Conservation (phyloP, 2,797 vertebrate genomes). For the Neomorphus geoffroyi region DNA sequence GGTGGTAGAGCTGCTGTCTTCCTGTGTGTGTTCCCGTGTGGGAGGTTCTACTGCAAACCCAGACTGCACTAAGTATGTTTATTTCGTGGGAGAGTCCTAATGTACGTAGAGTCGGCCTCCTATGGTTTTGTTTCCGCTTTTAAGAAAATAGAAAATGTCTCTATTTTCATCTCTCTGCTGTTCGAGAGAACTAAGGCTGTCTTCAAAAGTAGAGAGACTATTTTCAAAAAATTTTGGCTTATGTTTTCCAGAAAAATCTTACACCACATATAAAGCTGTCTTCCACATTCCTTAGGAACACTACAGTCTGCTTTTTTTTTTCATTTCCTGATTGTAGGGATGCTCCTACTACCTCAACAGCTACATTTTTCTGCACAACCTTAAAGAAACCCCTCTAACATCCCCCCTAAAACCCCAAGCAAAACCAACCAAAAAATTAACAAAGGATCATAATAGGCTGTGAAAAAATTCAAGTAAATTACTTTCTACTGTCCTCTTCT, state of each 20-base stretch:
- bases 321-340: background rate
- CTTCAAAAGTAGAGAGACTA: background rate
- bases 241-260: background rate
- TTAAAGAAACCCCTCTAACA: background rate
- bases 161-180: background rate
- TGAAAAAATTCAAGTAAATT: background rate
- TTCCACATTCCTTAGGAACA: background rate
- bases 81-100: background rate
- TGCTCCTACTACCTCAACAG: background rate
- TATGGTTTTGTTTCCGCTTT: background rate
- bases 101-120: background rate
- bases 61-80: fast-evolving
- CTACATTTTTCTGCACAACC: background rate
- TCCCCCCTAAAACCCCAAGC: background rate
- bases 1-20: background rate
- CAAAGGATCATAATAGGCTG: background rate
- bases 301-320: background rate
- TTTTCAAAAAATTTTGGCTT: background rate
- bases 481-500: background rate
- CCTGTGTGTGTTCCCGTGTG: background rate
- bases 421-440: background rate
- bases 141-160: background rate
- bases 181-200: background rate
- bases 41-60: background rate
- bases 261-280: background rate